A percentile compares a stretch with the other conserved stretches of the same genome.
These are phyloP conservation scores for Xiphophorus hellerii DNA, from an alignment of 2,113 vertebrate genomes.

Conservation along the genomic window DNA sequence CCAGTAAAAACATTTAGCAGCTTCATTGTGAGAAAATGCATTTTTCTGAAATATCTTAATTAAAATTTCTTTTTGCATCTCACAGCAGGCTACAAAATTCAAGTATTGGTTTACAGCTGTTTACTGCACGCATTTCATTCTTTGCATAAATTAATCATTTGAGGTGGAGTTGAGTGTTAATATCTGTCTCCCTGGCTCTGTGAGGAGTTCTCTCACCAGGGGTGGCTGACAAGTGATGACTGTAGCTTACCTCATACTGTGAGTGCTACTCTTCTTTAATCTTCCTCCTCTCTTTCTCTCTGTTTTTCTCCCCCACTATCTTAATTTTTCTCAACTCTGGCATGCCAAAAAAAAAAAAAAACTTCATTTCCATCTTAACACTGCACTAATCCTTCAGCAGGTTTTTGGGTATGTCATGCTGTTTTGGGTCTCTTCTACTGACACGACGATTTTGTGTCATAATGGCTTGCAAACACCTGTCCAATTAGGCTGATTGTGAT, in stretches of 20 bases:
- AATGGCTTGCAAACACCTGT: constrained; percentile 73
- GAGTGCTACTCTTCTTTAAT: constrained; percentile 72
- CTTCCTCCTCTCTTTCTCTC: constrained; percentile 50
- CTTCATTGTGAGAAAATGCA: neutral
- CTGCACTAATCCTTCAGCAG: constrained; percentile 63
- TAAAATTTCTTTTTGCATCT: neutral
- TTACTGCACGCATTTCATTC: constrained; percentile 20
- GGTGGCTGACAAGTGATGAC: constrained; percentile 71
- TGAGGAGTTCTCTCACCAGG: constrained; percentile 65
- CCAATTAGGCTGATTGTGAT: constrained; percentile 77
- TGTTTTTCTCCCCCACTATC: constrained; percentile 54
- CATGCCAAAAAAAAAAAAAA: constrained; percentile 56
- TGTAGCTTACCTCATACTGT: constrained; percentile 73
- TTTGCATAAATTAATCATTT: constrained; percentile 48
- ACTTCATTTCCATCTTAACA: constrained; percentile 59
- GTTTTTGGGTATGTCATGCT: constrained; percentile 65
- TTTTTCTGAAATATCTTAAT: neutral
- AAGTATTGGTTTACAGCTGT: constrained; percentile 29
- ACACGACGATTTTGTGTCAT: constrained; percentile 70
- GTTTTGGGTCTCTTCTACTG: constrained; percentile 67
- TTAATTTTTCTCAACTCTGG: constrained; percentile 71
- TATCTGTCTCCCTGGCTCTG: constrained; percentile 70
- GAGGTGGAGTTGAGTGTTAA: constrained; percentile 60
- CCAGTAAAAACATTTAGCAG: neutral
- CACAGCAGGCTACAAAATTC: neutral